Base-by-base conservation (phyloP, 2,888 invertebrate genomes). In the Argyra leucocephala region DNA sequence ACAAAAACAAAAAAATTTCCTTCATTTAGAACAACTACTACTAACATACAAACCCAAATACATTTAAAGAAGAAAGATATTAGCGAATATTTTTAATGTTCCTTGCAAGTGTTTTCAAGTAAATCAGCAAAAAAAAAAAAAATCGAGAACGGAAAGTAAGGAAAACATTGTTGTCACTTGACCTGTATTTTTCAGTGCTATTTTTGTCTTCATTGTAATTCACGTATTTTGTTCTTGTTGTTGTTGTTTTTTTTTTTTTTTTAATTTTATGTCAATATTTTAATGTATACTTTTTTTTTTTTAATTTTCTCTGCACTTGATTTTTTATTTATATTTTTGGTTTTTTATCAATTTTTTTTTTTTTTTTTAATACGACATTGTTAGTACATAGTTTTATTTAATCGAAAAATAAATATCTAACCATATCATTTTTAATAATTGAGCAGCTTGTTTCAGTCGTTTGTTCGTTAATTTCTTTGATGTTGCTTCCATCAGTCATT, bases 141-240 rank as follows among this genome's bases (percentile, higher is more conserved):
- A 37, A 37, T 10, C 15, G 12, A 37, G 18, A n/a, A 18, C 15
- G 18, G 48, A 2, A 18, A 48, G 18, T 18, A 48, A 48, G n/a
- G 48, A 48, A 18, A n/a, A n/a, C 18, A 48, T 15, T 48, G 15
- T 48, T 48, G 48, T 48, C 48, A 48, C 48, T 48, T 48, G 48
- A 48, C 48, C 48, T 48, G 48, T 48, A 48, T 48, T 48, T 48
- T 48, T 48, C n/a, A 48, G n/a, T n/a, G 48, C 48, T 48, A 48
- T 48, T 48, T 48, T 48, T n/a, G 48, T 48, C 48, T 48, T 48
- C 48, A 48, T 48, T 48, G 18, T 9, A 48, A 48, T 48, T 48
- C 48, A 48, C 18, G 48, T 1, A 48, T 48, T 48, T 48, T 48
- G 5, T 48, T 48, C 15, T 48, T 48, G 3, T 48, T 5, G 12